Evolutionary conservation across 2,797 vertebrate species (phyloP).

Genomic region (Vireo griseus): DNA sequence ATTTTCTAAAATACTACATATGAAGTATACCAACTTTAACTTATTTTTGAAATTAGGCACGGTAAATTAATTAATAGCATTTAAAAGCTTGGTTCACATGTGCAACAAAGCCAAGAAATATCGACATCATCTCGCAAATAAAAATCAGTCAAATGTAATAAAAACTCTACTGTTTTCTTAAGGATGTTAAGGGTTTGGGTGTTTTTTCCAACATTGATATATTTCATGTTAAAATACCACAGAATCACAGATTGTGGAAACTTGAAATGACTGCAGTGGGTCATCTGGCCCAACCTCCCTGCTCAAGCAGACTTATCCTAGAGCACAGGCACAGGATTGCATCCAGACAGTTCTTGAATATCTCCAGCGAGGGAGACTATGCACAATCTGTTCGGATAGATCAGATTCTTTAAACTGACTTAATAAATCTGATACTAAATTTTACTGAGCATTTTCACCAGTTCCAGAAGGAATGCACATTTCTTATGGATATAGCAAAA

Average conservation of each 20-base stretch:
- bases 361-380: neutral
- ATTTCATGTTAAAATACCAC: neutral
- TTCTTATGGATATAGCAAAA: neutral
- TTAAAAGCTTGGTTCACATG: neutral
- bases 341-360: neutral
- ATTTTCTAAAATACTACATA: neutral
- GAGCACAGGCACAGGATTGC: neutral
- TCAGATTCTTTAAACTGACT: neutral
- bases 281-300: neutral
- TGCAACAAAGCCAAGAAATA: neutral
- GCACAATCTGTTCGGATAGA: neutral
- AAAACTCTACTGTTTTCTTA: neutral
- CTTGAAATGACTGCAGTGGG: neutral
- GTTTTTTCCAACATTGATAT: rapidly evolving
- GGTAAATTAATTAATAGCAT: neutral
- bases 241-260: neutral
- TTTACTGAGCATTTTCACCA: neutral
- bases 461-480: neutral
- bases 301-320: neutral
- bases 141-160: neutral
- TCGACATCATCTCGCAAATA: neutral
- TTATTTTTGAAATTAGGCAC: neutral
- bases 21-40: neutral
- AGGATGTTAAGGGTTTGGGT: neutral
- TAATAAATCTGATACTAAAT: neutral